These are phyloP conservation scores for Alexandromys fortis DNA, from an alignment of 2,113 vertebrate genomes.

Conservation along the genomic window DNA sequence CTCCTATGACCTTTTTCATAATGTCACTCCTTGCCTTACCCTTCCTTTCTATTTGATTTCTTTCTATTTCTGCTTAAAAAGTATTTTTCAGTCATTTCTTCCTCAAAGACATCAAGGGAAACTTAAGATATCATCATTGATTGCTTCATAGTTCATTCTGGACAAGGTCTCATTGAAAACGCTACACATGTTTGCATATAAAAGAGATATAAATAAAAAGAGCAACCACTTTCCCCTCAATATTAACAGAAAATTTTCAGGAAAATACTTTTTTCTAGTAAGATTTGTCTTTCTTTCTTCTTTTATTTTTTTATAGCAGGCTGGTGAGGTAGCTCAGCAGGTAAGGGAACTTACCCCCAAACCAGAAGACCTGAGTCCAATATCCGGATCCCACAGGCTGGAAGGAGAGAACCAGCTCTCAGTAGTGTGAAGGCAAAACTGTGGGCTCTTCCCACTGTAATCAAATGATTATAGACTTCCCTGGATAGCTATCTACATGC, in stretches of 20 bases:
- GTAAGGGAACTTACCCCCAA: neutral
- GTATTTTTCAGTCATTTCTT: neutral
- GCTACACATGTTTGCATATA: neutral
- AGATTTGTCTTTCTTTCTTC: conserved; percentile 16
- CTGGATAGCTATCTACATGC: neutral
- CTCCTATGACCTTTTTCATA: neutral
- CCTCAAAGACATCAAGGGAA: neutral
- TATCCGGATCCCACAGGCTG: neutral
- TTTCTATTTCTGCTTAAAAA: neutral
- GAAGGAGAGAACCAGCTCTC: neutral
- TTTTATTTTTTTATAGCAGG: neutral
- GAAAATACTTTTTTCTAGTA: conserved; percentile 16
- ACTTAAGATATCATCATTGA: conserved; percentile 39
- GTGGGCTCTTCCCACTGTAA: neutral
- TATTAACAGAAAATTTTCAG: neutral
- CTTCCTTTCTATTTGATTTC: neutral
- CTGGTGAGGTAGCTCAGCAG: neutral
- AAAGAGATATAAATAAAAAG: neutral
- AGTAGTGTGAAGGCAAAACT: neutral
- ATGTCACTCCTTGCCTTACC: neutral
- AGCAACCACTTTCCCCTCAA: neutral
- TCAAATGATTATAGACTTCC: neutral
- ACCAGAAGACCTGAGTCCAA: neutral
- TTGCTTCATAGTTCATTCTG: conserved; percentile 47
- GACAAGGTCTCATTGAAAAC: conserved; percentile 24